A percentile compares a stretch with the other conserved stretches of the same genome.
phyloP scores from a whole-genome alignment of 1,140 invertebrate genomes.

The Zaprionus camerounensis region DNA sequence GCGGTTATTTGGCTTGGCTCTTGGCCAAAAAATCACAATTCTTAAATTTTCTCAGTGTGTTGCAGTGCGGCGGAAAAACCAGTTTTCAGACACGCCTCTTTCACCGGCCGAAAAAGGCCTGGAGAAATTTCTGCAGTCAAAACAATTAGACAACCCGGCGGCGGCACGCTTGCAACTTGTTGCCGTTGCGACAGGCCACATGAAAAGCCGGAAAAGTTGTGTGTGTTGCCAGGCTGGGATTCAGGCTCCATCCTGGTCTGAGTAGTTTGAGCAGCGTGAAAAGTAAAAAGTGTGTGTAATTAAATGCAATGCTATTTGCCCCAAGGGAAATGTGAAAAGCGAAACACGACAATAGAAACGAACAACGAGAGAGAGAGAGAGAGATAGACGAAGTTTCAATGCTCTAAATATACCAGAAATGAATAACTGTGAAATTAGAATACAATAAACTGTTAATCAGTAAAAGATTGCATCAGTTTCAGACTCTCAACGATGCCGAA shows the following conservation, averaged over 20 bases:
- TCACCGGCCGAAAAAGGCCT: conserved; percentile 59
- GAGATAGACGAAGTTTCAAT: background rate
- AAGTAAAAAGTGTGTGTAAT: conserved; percentile 71
- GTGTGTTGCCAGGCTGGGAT: conserved; percentile 16
- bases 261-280: conserved; percentile 43
- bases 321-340: conserved; percentile 34
- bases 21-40: conserved; percentile 54
- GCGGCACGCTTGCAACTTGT: conserved; percentile 62
- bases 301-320: conserved; percentile 49
- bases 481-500: background rate
- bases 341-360: conserved; percentile 1
- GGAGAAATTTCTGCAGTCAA: conserved; percentile 73
- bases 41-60: background rate
- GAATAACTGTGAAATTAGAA: background rate
- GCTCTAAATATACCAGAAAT: background rate
- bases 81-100: conserved; percentile 40
- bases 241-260: conserved; percentile 12
- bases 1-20: conserved; percentile 2
- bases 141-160: conserved; percentile 66
- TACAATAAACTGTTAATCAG: background rate
- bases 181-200: conserved; percentile 24
- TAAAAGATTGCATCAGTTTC: background rate
- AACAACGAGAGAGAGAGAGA: too few species aligned
- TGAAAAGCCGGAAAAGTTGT: conserved; percentile 34
- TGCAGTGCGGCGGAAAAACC: conserved; percentile 39